Conservation (phyloP, 1,140 invertebrate species). For the Scylla paramamosain region DNA sequence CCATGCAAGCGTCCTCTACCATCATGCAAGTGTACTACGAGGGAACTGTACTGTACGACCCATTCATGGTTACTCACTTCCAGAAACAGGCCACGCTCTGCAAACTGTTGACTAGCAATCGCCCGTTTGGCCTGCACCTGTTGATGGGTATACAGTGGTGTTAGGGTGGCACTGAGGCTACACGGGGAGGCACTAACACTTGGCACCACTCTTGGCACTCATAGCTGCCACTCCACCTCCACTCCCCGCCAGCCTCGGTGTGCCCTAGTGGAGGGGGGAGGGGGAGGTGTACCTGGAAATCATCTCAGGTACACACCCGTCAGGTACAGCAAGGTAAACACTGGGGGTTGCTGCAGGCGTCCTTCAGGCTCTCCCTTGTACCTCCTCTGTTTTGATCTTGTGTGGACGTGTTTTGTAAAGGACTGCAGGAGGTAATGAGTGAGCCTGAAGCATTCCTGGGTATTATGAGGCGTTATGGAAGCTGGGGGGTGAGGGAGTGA, state of each 20-base stretch:
- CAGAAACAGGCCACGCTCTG: slow-evolving; percentile 72
- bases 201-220: background rate
- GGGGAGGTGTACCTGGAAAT: background rate
- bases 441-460: background rate
- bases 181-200: background rate
- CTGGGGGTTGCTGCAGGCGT: background rate
- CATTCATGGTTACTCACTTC: slow-evolving; percentile 66
- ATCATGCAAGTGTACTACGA: background rate
- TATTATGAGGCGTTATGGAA: background rate
- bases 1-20: background rate
- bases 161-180: slow-evolving; percentile 44
- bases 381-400: no score
- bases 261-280: background rate
- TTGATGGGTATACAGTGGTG: slow-evolving; percentile 59
- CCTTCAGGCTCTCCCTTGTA: background rate
- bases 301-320: background rate
- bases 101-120: slow-evolving; percentile 73
- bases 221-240: background rate
- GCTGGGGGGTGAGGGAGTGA: slow-evolving; percentile 16
- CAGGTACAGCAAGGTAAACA: background rate
- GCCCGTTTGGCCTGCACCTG: slow-evolving; percentile 73
- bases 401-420: no score
- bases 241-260: background rate
- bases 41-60: background rate
- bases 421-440: background rate